Conservation (phyloP, 2,888 invertebrate genomes). For the Chromoteleia sp. region DNA sequence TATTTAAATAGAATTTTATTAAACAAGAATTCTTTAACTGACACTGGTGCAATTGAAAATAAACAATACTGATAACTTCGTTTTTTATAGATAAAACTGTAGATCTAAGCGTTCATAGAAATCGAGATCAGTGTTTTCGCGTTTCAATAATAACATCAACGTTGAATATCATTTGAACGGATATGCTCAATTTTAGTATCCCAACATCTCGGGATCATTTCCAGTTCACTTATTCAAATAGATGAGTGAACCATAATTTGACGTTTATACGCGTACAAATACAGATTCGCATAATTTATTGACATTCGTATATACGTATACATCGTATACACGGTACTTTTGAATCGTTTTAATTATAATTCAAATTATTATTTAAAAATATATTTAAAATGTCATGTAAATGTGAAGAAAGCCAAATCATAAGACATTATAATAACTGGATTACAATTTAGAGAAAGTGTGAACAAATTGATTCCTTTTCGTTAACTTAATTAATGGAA, state of each 20-base stretch:
- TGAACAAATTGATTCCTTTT: background rate
- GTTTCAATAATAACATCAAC: constrained; percentile 13
- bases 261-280: constrained; percentile 8
- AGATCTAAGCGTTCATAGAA: background rate
- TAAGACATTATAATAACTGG: background rate
- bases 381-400: too few relatives aligned
- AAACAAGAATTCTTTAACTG: background rate
- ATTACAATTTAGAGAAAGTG: constrained; percentile 14
- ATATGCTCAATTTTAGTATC: constrained; percentile 23
- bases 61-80: background rate
- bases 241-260: constrained; percentile 19
- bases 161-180: constrained; percentile 8
- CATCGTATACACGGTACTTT: background rate
- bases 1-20: background rate
- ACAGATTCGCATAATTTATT: constrained; percentile 22
- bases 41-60: background rate
- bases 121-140: background rate
- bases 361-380: background rate
- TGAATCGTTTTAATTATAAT: background rate
- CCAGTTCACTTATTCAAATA: constrained; percentile 42
- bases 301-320: too few relatives aligned
- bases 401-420: too few relatives aligned
- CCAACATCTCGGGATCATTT: constrained; percentile 22
- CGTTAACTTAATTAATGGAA: background rate
- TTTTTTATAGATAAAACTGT: background rate